Base-by-base conservation (phyloP, 2,888 invertebrate species). In the Sicus ferrugineus region DNA sequence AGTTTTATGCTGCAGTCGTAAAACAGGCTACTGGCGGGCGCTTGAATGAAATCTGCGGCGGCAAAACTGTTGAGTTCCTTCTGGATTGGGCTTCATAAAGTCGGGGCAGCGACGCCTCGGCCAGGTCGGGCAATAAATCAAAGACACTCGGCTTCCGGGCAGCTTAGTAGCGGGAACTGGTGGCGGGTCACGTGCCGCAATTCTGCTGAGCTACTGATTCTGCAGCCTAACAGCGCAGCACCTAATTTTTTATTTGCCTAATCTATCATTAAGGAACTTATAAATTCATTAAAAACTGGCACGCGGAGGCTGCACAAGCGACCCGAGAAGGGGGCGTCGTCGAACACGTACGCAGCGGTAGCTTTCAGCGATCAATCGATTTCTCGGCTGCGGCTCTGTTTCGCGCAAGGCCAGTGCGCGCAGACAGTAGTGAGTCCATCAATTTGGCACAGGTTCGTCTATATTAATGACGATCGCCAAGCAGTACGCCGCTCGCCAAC, bases 381-480 rank as follows among this genome's bases (percentile, higher is more conserved):
- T 42, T 52, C 38, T 46, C 30, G 21, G 52, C 54, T 23, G 34
- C 34, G 30, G 23, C 50, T 23, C 9, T 19, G 21, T 6, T 21
- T 52, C 6, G 50, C 23, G 21, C 19, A 52, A 52, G 21, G 50
- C 50, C 50, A 9, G 50, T 21, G n/a, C 26, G 54, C 26, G 46
- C 42, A 28, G 66, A 46, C 38, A 50, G 30, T 64, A 50, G 64
- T 64, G 11, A 38, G 48, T 52, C 30, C 46, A 59, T 73, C 75
- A 71, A 74, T 71, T 73, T 78, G 80, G 79, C 80, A 78, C 79
- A 80, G 78, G 80, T 80, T 77, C 80, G 77, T 80, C 80, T 74
- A 65, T 74, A 38, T 14, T 21, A 9, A 16, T 23, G 31, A 19
- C 38, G 28, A 42, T 61, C 61, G 26, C 21, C 38, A 54, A 54